A percentile compares a stretch with the other conserved stretches of the same genome.
phyloP scores from a whole-genome alignment of 2,113 vertebrate species.

The Calyptomena viridis region DNA sequence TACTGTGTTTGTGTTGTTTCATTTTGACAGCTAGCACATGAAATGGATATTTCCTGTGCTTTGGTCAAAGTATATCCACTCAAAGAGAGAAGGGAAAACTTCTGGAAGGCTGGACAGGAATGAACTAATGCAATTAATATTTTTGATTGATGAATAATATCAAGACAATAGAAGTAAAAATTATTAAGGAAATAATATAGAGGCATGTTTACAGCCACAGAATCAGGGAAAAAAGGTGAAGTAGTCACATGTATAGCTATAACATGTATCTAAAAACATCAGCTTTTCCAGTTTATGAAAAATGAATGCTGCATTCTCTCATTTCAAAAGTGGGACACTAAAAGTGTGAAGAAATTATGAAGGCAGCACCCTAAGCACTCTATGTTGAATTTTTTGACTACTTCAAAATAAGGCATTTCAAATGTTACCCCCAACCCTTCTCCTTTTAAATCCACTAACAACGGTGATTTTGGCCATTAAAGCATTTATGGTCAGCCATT shows the following conservation, averaged over 20 bases:
- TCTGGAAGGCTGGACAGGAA: background rate
- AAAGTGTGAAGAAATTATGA: background rate
- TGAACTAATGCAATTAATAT: conserved; percentile 25
- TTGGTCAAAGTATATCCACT: background rate
- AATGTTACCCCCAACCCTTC: background rate
- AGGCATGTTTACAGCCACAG: background rate
- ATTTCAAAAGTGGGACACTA: background rate
- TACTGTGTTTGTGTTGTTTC: background rate
- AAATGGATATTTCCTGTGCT: background rate
- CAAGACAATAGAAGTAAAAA: conserved; percentile 10
- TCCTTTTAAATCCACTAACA: background rate
- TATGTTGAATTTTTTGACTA: background rate
- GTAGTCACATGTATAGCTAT: background rate
- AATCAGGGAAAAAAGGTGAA: background rate
- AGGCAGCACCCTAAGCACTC: background rate
- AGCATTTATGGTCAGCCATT: background rate
- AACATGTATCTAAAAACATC: background rate
- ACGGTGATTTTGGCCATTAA: background rate
- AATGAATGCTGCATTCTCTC: background rate
- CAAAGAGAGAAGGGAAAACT: background rate
- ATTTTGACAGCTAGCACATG: background rate
- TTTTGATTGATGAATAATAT: conserved; percentile 33
- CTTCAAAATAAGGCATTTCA: background rate
- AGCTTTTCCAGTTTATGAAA: background rate
- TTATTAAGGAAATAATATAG: background rate